These are phyloP conservation scores for Apomyelois bistriatella DNA, from an alignment of 2,888 invertebrate genomes.

Conservation along the genomic window DNA sequence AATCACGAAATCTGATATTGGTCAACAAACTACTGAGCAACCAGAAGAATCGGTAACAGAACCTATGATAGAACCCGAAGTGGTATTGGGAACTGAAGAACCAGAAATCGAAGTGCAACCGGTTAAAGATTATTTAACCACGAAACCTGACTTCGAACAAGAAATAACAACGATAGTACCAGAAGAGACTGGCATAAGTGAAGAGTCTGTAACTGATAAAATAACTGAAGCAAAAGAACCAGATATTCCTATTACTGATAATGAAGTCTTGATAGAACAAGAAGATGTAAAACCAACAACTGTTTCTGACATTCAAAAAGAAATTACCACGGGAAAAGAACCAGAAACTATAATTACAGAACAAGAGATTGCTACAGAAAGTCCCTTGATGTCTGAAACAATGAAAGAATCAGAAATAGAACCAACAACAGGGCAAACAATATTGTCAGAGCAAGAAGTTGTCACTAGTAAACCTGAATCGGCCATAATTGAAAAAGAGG, in stretches of 20 bases:
- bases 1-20: not conserved
- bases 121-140: conserved; percentile 11
- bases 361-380: not conserved
- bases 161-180: conserved; percentile 15
- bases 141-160: conserved; percentile 13
- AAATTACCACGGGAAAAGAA: conserved; percentile 14
- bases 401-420: not conserved
- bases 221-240: conserved; percentile 15
- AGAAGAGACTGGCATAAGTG: conserved; percentile 5
- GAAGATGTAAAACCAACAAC: not conserved
- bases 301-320: conserved; percentile 8
- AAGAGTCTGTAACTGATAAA: not conserved
- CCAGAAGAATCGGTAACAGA: conserved; percentile 19
- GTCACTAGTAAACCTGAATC: not conserved
- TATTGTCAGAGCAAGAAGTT: not conserved
- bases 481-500: not conserved
- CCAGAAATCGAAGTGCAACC: conserved; percentile 5
- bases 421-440: conserved; percentile 1
- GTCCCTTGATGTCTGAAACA: not conserved
- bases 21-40: conserved; percentile 9
- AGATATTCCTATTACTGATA: conserved; percentile 7
- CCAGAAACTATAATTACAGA: not conserved
- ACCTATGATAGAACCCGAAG: conserved; percentile 9
- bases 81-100: not conserved
- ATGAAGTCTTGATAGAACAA: not conserved